Percentiles rank a stretch among this genome's conserved stretches.
phyloP scores from a whole-genome alignment of 2,113 vertebrate species.

The human (Homo sapiens) region GRCh38 chr18:42773501-42774000 shows the following conservation, averaged over 20 bases:
- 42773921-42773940: neutral
- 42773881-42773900: neutral
- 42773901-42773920: neutral
- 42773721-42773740: neutral
- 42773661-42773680: conserved; percentile 27
- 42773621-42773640: neutral
- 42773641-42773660: neutral
- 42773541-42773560: neutral
- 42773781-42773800: neutral
- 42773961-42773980: neutral
- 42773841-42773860: neutral
- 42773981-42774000: neutral
- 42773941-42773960: neutral
- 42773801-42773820: neutral
- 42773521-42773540: neutral
- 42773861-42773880: neutral
- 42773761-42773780: neutral
- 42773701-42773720: neutral
- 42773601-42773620: neutral
- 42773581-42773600: neutral
- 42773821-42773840: neutral
- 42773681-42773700: neutral
- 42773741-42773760: neutral
- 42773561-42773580: neutral
- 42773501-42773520: neutral